Evolutionary conservation across 2,797 vertebrate species (phyloP).

Genomic region (Lepilemur septentrionalis): DNA sequence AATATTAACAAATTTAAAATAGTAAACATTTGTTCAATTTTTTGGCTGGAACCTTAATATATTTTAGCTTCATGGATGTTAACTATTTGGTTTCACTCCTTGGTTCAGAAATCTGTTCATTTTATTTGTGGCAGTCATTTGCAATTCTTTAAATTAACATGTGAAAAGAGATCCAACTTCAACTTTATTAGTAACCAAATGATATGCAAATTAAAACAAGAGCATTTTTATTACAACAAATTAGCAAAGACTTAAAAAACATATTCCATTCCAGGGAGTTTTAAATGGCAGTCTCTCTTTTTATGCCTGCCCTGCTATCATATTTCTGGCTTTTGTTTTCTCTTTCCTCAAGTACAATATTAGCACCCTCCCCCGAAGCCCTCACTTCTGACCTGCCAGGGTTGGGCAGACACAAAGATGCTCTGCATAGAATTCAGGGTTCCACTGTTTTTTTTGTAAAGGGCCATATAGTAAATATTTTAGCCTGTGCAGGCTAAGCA

Average conservation of each 20-base stretch:
- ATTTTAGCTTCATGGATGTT: constrained; percentile 9
- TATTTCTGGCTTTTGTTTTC: neutral
- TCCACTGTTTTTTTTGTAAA: neutral
- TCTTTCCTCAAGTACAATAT: neutral
- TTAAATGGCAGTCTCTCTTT: constrained; percentile 18
- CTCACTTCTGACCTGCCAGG: neutral
- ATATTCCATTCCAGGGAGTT: neutral
- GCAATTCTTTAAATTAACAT: constrained; percentile 64
- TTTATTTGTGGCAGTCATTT: constrained; percentile 63
- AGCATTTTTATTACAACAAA: constrained; percentile 38
- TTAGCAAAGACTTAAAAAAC: constrained; percentile 51
- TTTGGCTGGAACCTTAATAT: neutral
- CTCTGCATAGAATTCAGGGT: neutral
- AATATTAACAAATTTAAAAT: constrained; percentile 31
- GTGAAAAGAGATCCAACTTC: constrained; percentile 53
- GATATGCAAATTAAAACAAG: constrained; percentile 68
- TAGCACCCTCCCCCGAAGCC: neutral
- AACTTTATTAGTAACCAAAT: constrained; percentile 69
- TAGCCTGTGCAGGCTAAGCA: neutral
- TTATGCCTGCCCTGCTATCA: neutral
- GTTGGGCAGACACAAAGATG: neutral
- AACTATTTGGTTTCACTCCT: constrained; percentile 31
- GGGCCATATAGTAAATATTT: neutral
- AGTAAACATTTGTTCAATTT: constrained; percentile 9
- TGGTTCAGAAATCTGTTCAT: constrained; percentile 56